A percentile compares a stretch with the other conserved stretches of the same genome.
phyloP scores from a whole-genome alignment of 2,113 vertebrate genomes.

The Emydocephalus ijimae region DNA sequence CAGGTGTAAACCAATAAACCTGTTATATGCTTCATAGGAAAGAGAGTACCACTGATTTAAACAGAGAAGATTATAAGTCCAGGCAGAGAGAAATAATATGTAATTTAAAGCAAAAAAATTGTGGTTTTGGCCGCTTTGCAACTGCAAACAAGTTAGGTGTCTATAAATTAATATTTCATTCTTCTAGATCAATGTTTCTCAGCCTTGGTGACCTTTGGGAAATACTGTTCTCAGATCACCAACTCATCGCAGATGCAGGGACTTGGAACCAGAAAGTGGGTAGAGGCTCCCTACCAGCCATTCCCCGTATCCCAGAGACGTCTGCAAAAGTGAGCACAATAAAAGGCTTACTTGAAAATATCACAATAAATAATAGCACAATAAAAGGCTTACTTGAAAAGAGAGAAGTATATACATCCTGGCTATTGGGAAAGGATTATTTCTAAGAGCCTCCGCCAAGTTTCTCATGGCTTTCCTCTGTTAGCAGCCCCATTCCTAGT shows the following conservation, averaged over 20 bases:
- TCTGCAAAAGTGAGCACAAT: not conserved
- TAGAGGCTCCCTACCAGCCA: not conserved
- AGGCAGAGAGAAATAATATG: not conserved
- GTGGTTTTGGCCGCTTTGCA: not conserved
- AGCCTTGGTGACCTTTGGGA: not conserved
- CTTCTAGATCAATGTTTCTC: not conserved
- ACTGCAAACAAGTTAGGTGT: not conserved
- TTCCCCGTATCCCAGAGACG: not conserved
- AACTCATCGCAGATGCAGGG: not conserved
- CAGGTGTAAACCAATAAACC: not conserved
- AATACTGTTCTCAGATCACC: not conserved
- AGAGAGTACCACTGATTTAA: not conserved
- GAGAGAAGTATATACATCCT: not conserved
- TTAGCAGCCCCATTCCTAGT: not conserved
- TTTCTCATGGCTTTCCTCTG: not conserved
- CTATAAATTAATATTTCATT: not conserved
- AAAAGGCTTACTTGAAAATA: too few relatives aligned
- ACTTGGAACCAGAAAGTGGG: not conserved
- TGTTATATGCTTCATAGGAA: not conserved
- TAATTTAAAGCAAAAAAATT: not conserved
- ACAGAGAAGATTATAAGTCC: too few relatives aligned
- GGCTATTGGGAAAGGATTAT: not conserved
- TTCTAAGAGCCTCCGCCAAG: not conserved
- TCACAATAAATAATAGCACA: too few relatives aligned
- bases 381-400: not conserved